Evolutionary conservation across 2,797 vertebrate species (phyloP), one percentile per base, ranked within the genome.

Genomic region (Crocodylus rhombifer): DNA sequence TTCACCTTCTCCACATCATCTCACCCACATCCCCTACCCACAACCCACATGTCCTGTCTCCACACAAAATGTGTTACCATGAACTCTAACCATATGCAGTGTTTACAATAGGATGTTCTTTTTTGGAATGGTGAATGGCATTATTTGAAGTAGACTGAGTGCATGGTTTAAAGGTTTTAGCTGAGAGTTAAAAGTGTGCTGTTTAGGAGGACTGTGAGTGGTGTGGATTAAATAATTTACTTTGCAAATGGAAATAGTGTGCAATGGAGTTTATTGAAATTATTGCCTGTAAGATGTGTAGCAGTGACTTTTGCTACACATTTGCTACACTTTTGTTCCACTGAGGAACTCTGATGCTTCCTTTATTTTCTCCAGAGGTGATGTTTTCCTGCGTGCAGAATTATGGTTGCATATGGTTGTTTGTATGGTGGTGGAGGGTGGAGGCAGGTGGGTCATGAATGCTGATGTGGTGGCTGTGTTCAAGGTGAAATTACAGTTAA

Each of bases 11-110:
- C 77, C 75, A 16, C 3, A 1, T 61, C 80, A 91, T 6, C 0
- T 92, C 90, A 93, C 85, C 91, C 78, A n/a, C 88, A 91, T 90
- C 62, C 80, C 92, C 75, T 92, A 92, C 74, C 89, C 93, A 82
- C 87, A 96, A 17, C 83, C 86, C 86, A 81, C 90, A 92, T 11
- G 2, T 61, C 86, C 82, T 80, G 64, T 87, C 51, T 82, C 84
- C 91, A 78, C 69, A 62, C 16, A 1, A 30, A 69, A 85, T 80
- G 56, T 0, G 0, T 8, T 56, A 75, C 36, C 2, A 0, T 82
- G 6, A 64, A 28, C 93, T 82, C 81, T 14, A 9, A 67, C n/a
- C 1, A 0, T 36, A 55, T 1, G 0, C 33, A 0, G 9, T 5
- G 58, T 28, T 74, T 94, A 67, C 89, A 80, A 51, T 75, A 58